Base-by-base conservation (phyloP, 1,140 invertebrate genomes). In the Ostrea denselamellosa region DNA sequence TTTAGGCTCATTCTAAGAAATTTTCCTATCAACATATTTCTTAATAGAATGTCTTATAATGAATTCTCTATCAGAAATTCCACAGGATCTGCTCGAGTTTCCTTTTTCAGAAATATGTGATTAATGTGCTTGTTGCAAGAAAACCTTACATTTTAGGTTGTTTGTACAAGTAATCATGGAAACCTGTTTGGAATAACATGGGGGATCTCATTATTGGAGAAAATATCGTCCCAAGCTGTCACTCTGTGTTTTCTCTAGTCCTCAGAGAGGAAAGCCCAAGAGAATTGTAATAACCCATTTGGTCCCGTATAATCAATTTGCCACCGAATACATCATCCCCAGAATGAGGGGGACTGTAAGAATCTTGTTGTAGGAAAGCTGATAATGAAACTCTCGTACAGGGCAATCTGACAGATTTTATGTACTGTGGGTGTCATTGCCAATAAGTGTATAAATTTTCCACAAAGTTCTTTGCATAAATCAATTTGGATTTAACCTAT, bases 161-260 rank as follows among this genome's bases (percentile, higher is more conserved):
- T 62, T 62, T 62, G 58, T 14, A 77, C 7, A 10, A 77, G 8
- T 77, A 77, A 77, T 77, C 25, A 25, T 77, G 28, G 28, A 28
- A 77, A 77, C 68, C 22, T 17, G 68, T 77, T 77, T 77, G 68
- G 56, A 19, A 62, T 62, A 62, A 62, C 56, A 62, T 34, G 68
- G 68, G 28, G 28, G 28, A 77, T 77, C 68, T 77, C 68, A 77
- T 77, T 77, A 77, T 34, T 12, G 28, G 10, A 28, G 68, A 77
- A 77, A 77, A 77, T 77, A 77, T 77, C 28, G 68, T 77, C 28
- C 68, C 68, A 77, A 77, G 68, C 68, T 77, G 68, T 77, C 68
- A 77, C 25, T 77, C 14, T 10, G 68, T 77, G 28, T 77, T 77
- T 77, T 34, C 68, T 77, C 25, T 5, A 77, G 68, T 34, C 68